Percentiles rank a stretch among this genome's conserved stretches.
Evolutionary conservation across 1,140 invertebrate genomes (phyloP).

Genomic region (Temnothorax longispinosus): DNA sequence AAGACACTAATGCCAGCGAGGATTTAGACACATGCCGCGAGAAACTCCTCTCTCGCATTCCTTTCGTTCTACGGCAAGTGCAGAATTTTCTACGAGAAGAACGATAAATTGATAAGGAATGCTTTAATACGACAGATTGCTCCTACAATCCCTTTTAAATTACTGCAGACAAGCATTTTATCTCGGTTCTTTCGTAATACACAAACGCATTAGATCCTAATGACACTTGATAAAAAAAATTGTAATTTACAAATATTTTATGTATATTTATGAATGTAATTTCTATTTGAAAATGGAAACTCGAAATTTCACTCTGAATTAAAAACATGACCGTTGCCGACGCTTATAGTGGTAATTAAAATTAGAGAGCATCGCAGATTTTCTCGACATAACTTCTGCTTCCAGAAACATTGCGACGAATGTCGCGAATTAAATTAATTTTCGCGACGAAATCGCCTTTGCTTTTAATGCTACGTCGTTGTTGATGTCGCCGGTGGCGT

Average conservation of each 20-base stretch:
- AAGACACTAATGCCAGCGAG: slow-evolving; percentile 28
- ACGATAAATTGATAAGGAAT: slow-evolving; percentile 45
- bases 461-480: neutral
- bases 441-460: slow-evolving; percentile 9
- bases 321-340: neutral
- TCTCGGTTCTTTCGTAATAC: neutral
- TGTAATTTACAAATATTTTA: neutral
- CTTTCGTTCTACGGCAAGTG: slow-evolving; percentile 21
- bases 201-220: neutral
- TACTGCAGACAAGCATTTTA: slow-evolving; percentile 2
- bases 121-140: slow-evolving; percentile 23
- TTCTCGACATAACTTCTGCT: slow-evolving; percentile 26
- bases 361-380: slow-evolving; percentile 35
- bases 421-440: slow-evolving; percentile 37
- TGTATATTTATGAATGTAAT: neutral
- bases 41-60: neutral
- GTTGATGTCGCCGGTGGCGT: neutral
- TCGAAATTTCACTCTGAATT: neutral
- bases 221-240: neutral
- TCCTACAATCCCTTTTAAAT: neutral
- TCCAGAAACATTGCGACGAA: slow-evolving; percentile 20
- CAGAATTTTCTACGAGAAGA: slow-evolving; percentile 9
- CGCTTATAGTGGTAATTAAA: slow-evolving; percentile 33
- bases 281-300: neutral
- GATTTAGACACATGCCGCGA: slow-evolving; percentile 41